Evolutionary conservation across 2,888 invertebrate genomes (phyloP), one percentile per base, ranked within the genome.

Genomic region (Pomacea canaliculata): DNA sequence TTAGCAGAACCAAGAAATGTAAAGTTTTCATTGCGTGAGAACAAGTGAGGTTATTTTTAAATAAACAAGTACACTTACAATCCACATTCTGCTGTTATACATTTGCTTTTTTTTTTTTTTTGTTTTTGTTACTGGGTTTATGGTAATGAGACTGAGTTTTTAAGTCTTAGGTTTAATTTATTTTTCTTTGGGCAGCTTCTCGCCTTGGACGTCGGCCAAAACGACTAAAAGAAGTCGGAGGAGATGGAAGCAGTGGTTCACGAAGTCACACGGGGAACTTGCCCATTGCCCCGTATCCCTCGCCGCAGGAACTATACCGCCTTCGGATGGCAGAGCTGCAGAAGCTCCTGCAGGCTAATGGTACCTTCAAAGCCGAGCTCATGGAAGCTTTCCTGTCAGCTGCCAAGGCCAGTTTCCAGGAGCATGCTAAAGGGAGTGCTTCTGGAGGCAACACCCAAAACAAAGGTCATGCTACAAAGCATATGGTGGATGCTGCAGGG

Each of bases 191-290:
- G 16, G 16, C 83, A 90, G 91, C 91, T n/a, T 91, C 91, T 48
- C 83, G 91, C 75, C 84, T 91, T 48, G 91, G 90, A n/a, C 83
- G 90, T 67, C 78, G 91, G 67, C 90, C 90, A 63, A 91, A 91
- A 78, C 83, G 90, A 56, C 82, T 90, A 80, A 91, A 90, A 83
- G 90, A 90, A 76, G 84, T 86, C 1, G 82, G 84, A 74, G 85
- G 85, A 46, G 85, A 86, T 73, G 72, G 78, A 10, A 83, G 82
- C 71, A 59, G 74, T 8, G 62, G 69, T 12, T 12, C 68, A 12
- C 67, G 78, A 49, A 73, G 81, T 49, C 85, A 85, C 48, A 73
- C 76, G 19, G 81, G 83, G 46, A 88, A 86, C 80, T 82, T 87
- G 67, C 86, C 87, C 49, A 89, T 89, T 51, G 88, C 88, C n/a